Percentiles rank a stretch among this genome's conserved stretches.
Evolutionary conservation across 2,113 vertebrate species (phyloP).

Genomic region (Lepus timidus): DNA sequence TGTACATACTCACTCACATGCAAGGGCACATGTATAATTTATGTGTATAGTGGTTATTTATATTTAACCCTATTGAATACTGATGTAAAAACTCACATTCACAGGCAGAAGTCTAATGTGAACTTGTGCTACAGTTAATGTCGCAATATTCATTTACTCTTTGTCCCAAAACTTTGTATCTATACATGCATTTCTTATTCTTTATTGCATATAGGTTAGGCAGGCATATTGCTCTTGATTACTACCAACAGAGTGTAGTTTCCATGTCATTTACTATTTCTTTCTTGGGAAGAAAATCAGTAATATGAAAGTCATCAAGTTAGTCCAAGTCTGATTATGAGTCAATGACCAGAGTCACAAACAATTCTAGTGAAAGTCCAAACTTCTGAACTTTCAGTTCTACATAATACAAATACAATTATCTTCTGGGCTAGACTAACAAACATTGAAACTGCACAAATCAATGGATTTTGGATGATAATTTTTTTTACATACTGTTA

Average conservation of each 20-base stretch:
- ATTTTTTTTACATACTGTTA: neutral
- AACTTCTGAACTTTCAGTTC: neutral
- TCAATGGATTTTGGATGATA: neutral
- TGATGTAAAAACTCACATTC: neutral
- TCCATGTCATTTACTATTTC: neutral
- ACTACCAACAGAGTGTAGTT: neutral
- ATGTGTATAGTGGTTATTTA: neutral
- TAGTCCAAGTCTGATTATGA: neutral
- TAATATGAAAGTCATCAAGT: neutral
- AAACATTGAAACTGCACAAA: neutral
- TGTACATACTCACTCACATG: too few species aligned
- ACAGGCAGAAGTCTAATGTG: neutral
- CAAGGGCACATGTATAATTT: neutral
- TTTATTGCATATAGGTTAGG: neutral
- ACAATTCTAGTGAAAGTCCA: neutral
- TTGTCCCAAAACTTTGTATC: neutral
- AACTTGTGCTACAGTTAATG: neutral
- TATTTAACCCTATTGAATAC: neutral
- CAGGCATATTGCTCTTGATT: neutral
- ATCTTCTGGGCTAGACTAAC: neutral
- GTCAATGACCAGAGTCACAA: neutral
- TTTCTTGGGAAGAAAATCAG: neutral
- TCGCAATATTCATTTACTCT: neutral
- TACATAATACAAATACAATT: neutral
- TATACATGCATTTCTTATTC: neutral